Conservation (phyloP, 92 coral and sea anemone genomes). For the Porites divaricata region DNA sequence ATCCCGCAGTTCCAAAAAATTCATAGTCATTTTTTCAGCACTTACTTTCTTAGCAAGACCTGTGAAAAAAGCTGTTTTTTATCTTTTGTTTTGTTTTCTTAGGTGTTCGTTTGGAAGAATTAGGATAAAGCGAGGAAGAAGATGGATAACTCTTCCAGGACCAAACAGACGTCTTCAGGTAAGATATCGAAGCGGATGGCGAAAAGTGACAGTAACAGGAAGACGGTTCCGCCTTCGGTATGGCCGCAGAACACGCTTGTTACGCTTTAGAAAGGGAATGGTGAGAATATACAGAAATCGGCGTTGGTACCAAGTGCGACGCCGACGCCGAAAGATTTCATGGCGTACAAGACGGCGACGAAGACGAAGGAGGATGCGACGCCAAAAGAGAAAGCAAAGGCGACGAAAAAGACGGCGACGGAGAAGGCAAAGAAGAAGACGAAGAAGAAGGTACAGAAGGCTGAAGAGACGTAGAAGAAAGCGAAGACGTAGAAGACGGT, state of each 20-base stretch:
- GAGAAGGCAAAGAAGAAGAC: conserved; percentile 22
- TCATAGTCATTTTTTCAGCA: no score
- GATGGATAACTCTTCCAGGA: conserved; percentile 3
- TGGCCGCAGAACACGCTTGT: background rate
- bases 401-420: background rate
- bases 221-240: background rate
- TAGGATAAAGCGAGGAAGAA: background rate
- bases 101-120: conserved; percentile 18
- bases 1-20: no score
- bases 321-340: conserved; percentile 7
- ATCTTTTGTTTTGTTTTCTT: background rate
- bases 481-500: conserved; percentile 1
- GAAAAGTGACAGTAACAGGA: background rate
- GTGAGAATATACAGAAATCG: background rate
- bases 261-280: conserved; percentile 15
- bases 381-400: conserved; percentile 22
- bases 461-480: conserved; percentile 5
- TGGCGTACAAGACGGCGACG: conserved; percentile 9
- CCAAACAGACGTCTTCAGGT: conserved; percentile 17
- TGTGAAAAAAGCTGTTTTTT: background rate
- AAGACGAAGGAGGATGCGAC: conserved; percentile 21
- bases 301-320: conserved; percentile 4
- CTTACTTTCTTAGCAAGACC: no score
- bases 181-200: background rate
- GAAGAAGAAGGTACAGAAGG: conserved; percentile 19